These are phyloP conservation scores for Sebastes steindachneri DNA, from an alignment of 2,797 vertebrate species.

Conservation along the genomic window DNA sequence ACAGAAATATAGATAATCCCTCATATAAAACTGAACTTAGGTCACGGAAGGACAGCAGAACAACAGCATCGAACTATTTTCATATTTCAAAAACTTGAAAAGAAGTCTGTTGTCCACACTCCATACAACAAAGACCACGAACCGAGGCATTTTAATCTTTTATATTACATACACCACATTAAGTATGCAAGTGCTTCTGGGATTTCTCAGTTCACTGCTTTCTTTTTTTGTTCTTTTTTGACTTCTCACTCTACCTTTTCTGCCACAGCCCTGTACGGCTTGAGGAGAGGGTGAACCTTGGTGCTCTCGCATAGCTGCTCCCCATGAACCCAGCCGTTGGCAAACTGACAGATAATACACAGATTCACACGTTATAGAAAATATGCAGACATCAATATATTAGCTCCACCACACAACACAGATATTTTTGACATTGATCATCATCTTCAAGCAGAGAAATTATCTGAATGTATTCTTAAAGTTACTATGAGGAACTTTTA, in stretches of 20 bases:
- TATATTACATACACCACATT: conserved; percentile 30
- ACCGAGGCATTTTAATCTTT: conserved; percentile 47
- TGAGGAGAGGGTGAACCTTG: conserved; percentile 94
- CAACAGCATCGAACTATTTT: neutral
- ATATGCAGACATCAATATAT: conserved; percentile 7
- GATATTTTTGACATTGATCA: conserved; percentile 12
- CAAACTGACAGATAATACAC: conserved; percentile 84
- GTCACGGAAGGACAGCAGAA: neutral
- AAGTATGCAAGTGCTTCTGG: conserved; percentile 18
- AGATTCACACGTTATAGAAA: conserved; percentile 9
- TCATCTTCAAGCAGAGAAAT: neutral
- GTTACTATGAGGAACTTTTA: neutral
- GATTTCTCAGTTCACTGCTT: conserved; percentile 21
- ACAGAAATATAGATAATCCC: neutral
- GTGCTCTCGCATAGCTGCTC: conserved; percentile 91
- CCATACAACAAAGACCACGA: neutral
- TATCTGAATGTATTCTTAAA: neutral
- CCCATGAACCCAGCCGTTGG: conserved; percentile 94
- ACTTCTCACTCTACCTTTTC: conserved; percentile 88
- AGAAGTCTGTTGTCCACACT: neutral
- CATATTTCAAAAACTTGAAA: conserved; percentile 11
- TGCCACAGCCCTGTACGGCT: conserved; percentile 92
- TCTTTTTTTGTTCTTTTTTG: neutral
- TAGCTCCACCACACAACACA: conserved; percentile 1
- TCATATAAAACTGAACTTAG: neutral